These are phyloP conservation scores for Ricordea florida DNA, from an alignment of 92 coral and sea anemone genomes.

Conservation along the genomic window DNA sequence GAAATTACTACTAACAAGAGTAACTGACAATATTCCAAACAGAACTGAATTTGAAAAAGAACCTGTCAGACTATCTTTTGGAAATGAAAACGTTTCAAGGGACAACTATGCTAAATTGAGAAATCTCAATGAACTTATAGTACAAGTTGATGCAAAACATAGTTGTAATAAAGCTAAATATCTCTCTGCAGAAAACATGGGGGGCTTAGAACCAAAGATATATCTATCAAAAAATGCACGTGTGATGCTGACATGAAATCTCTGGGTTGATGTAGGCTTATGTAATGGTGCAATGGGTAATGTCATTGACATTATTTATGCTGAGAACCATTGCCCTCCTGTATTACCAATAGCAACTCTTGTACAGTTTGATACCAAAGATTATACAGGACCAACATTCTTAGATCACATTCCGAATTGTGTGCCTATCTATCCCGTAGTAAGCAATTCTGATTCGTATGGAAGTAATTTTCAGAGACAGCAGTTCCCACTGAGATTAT, in stretches of 20 bases:
- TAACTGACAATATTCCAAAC: neutral
- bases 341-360: neutral
- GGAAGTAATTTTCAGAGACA: too few relatives aligned
- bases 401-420: neutral
- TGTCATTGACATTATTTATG: neutral
- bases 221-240: neutral
- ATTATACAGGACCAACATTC: neutral
- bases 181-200: constrained; percentile 17
- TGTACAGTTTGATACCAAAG: constrained; percentile 7
- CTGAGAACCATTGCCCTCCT: neutral
- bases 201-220: constrained; percentile 5
- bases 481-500: constrained; percentile 42
- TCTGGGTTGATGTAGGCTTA: neutral
- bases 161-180: neutral
- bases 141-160: neutral
- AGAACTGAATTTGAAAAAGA: neutral
- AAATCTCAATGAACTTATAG: neutral
- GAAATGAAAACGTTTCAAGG: neutral
- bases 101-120: neutral
- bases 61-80: neutral
- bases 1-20: constrained; percentile 13
- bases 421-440: neutral
- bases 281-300: constrained; percentile 15
- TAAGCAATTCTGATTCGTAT: neutral
- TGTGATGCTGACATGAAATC: neutral